These are phyloP conservation scores for Urocynchramus pylzowi DNA, from an alignment of 2,113 vertebrate genomes.

Conservation along the genomic window DNA sequence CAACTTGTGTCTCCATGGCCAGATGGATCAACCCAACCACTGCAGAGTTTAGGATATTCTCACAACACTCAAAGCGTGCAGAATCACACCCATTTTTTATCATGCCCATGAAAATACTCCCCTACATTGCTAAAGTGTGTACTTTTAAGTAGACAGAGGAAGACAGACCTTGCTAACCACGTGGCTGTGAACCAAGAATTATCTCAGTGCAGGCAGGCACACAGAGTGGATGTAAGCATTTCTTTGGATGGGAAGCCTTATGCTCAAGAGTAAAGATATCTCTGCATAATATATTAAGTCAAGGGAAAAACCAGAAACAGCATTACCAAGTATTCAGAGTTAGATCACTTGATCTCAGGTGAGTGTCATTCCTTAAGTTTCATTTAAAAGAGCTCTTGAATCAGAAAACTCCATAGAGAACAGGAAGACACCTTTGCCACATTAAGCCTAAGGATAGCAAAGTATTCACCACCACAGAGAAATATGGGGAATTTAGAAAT, in stretches of 20 bases:
- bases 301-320: background rate
- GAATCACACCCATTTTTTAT: background rate
- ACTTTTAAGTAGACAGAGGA: background rate
- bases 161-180: background rate
- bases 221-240: background rate
- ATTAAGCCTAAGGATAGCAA: background rate
- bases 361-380: background rate
- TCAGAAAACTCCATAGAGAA: background rate
- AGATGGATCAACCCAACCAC: background rate
- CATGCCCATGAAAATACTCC: background rate
- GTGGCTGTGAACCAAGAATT: background rate
- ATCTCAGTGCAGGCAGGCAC: background rate
- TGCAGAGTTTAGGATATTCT: background rate
- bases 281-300: background rate
- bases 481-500: background rate
- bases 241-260: background rate
- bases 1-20: background rate
- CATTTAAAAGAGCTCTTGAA: background rate
- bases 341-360: background rate
- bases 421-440: background rate
- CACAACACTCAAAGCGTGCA: background rate
- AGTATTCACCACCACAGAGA: background rate
- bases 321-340: background rate
- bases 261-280: background rate
- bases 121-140: background rate